Percentiles rank a stretch among this genome's conserved stretches.
These are phyloP conservation scores for Drosophila teissieri DNA, from an alignment of 1,140 invertebrate species.

Conservation along the genomic window DNA sequence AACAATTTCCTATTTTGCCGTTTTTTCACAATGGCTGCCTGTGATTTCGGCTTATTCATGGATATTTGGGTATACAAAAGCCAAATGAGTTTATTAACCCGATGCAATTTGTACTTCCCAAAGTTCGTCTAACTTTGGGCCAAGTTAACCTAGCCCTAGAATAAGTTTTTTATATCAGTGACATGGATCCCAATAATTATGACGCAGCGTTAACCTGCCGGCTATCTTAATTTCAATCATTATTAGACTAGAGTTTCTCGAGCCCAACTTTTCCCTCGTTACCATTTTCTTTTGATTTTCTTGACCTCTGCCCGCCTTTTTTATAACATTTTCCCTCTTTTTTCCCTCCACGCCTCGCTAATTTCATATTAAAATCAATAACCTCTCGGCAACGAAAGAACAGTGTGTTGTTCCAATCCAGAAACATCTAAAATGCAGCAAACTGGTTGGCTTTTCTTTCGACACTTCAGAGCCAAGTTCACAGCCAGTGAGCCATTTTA, in stretches of 20 bases:
- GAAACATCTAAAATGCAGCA: conserved; percentile 46
- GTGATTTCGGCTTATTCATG: not conserved
- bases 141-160: conserved; percentile 4
- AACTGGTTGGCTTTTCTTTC: conserved; percentile 35
- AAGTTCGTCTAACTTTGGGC: conserved; percentile 24
- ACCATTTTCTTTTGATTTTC: not conserved
- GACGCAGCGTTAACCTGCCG: conserved; percentile 3
- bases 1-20: not conserved
- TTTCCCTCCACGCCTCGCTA: conserved; percentile 31
- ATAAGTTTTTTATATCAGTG: conserved; percentile 20
- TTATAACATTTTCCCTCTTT: conserved; percentile 12
- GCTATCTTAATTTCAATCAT: conserved; percentile 32
- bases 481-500: conserved; percentile 40
- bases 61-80: not conserved
- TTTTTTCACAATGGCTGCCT: no score
- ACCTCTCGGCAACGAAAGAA: conserved; percentile 26
- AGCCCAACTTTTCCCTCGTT: not conserved
- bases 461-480: conserved; percentile 13
- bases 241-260: conserved; percentile 12
- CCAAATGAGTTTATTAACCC: conserved; percentile 12
- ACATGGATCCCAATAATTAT: conserved; percentile 29
- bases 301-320: not conserved
- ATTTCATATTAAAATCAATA: conserved; percentile 69
- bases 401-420: conserved; percentile 11
- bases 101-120: not conserved